A percentile compares a stretch with the other conserved stretches of the same genome.
Conservation (phyloP, 2,888 invertebrate species). For the Erebia aethiops region DNA sequence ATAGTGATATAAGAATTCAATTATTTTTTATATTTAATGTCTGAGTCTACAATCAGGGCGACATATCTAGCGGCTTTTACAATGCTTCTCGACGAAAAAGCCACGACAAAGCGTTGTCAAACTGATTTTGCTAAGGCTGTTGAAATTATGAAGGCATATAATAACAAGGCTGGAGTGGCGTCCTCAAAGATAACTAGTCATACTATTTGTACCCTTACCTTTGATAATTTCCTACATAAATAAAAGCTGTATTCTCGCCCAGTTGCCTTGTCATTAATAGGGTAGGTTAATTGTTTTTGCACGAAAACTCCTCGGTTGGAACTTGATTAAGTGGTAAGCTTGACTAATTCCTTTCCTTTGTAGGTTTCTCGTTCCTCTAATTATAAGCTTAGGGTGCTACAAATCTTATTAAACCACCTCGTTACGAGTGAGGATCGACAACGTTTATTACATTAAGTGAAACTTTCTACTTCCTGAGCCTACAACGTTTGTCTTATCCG, state of each 20-base stretch:
- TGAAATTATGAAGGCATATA: too few relatives aligned
- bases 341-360: slow-evolving; percentile 46
- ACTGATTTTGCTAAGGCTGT: too few relatives aligned
- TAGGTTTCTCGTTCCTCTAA: slow-evolving; percentile 37
- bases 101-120: too few relatives aligned
- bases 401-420: slow-evolving; percentile 35
- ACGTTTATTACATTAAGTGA: slow-evolving; percentile 28
- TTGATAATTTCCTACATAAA: slow-evolving; percentile 37
- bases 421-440: slow-evolving; percentile 25
- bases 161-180: too few relatives aligned
- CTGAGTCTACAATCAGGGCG: too few relatives aligned
- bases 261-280: slow-evolving; percentile 66
- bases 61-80: too few relatives aligned
- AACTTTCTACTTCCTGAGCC: neutral
- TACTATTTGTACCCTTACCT: neutral
- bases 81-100: too few relatives aligned
- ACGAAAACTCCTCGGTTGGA: slow-evolving; percentile 56
- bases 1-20: too few relatives aligned
- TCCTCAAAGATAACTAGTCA: neutral
- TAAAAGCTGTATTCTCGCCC: slow-evolving; percentile 50
- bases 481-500: neutral
- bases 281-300: slow-evolving; percentile 69
- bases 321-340: slow-evolving; percentile 67
- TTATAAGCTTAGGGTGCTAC: slow-evolving; percentile 34
- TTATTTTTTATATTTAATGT: too few relatives aligned